Percentiles rank a stretch among this genome's conserved stretches.
These are phyloP conservation scores for Ctenopoma multispine DNA, from an alignment of 2,797 vertebrate genomes.

Conservation along the genomic window DNA sequence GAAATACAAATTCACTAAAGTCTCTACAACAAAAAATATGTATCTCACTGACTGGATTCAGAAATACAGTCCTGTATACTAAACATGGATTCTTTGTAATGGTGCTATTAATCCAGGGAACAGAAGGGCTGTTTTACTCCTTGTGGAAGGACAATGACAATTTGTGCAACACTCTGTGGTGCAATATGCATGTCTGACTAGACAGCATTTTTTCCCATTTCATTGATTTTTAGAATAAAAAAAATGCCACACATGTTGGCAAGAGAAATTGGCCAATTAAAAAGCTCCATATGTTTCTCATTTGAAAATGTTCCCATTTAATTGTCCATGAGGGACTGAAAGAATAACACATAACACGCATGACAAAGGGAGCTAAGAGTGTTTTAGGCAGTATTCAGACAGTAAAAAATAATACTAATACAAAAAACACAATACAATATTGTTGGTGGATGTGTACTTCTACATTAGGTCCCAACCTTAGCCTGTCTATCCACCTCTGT, in stretches of 20 bases:
- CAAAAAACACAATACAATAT: too few relatives aligned
- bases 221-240: constrained; percentile 71
- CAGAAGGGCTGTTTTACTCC: constrained; percentile 81
- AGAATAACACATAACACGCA: constrained; percentile 54
- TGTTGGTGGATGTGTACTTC: constrained; percentile 2
- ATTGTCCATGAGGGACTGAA: constrained; percentile 79
- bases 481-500: constrained; percentile 16
- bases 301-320: constrained; percentile 84
- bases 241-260: constrained; percentile 75
- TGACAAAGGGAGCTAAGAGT: constrained; percentile 40
- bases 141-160: constrained; percentile 76
- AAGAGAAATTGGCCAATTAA: constrained; percentile 88
- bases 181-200: constrained; percentile 73
- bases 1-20: constrained; percentile 60
- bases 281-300: constrained; percentile 85
- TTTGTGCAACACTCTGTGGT: constrained; percentile 69
- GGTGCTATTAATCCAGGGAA: constrained; percentile 84
- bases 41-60: constrained; percentile 59
- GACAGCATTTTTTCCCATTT: constrained; percentile 60
- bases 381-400: constrained; percentile 23
- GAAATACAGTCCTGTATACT: constrained; percentile 57
- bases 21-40: constrained; percentile 43
- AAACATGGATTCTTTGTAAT: constrained; percentile 82
- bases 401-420: constrained; percentile 39
- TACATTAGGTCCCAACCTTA: neutral